Evolutionary conservation across 2,113 vertebrate genomes (phyloP), one percentile per base, ranked within the genome.

Genomic region (Anhinga anhinga): DNA sequence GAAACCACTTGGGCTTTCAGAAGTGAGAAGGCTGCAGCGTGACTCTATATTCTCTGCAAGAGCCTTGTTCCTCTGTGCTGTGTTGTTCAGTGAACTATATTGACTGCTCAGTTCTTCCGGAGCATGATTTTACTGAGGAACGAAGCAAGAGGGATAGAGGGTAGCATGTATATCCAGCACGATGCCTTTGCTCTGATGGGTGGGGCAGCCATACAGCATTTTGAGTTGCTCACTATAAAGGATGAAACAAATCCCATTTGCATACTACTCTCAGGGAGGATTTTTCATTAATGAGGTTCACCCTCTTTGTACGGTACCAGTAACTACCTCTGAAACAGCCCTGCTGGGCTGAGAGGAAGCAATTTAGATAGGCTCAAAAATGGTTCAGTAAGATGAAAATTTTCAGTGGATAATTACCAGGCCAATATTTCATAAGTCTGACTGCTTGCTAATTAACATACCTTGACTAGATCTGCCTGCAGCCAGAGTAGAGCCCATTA

Each of bases 391-490:
- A 78, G 90, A 93, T 56, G 59, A 88, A 95, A 86, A 86, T 36
- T 86, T 90, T 84, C 80, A 87, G 3, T 69, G 53, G 38, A 62
- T 93, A 95, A 81, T 96, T 97, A 88, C 52, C 1, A 1, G 80
- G 36, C 80, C 2, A 63, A 61, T 90, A 96, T 61, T 95, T 92
- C 70, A 82, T 50, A n/a, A 50, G 23, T 89, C 56, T 94, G 86
- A 59, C 91, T 97, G 36, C 92, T 83, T 92, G 13, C 44, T 95
- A 94, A 86, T 96, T 97, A 95, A 71, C 56, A 49, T 76, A 65
- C 50, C 69, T 88, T 50, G 45, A 70, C 53, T 62, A 53, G 62
- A 56, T 81, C 52, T 92, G 80, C 88, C 92, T 88, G 86, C 73
- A 96, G 95, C 58, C 29, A 56, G 30, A 74, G 58, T 19, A 73